These are phyloP conservation scores for Parelbella ahira DNA, from an alignment of 2,888 invertebrate species.

Conservation along the genomic window DNA sequence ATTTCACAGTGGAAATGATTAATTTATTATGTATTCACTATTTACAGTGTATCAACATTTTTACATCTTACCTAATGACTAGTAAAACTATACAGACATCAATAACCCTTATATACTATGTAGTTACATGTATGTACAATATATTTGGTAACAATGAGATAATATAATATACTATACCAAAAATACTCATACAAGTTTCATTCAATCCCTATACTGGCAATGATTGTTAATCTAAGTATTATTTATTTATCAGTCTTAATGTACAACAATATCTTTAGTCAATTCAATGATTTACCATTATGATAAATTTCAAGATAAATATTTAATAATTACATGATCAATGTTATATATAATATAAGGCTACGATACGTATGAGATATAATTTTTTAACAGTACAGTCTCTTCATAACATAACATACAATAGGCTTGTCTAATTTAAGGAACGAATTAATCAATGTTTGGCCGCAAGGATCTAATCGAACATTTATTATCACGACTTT, in stretches of 20 bases:
- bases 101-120: constrained; percentile 48
- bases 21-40: constrained; percentile 27
- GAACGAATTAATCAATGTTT: constrained; percentile 55
- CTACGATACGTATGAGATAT: constrained; percentile 51
- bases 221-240: constrained; percentile 48
- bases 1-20: constrained; percentile 2
- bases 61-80: constrained; percentile 72
- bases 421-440: constrained; percentile 41
- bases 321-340: constrained; percentile 13
- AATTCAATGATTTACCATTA: constrained; percentile 18
- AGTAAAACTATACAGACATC: constrained; percentile 68
- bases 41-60: constrained; percentile 48
- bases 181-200: constrained; percentile 61
- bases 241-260: constrained; percentile 72
- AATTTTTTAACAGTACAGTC: constrained; percentile 57
- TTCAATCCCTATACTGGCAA: constrained; percentile 67
- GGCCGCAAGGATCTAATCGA: constrained; percentile 53
- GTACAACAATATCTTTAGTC: constrained; percentile 45
- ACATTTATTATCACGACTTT: constrained; percentile 59
- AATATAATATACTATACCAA: constrained; percentile 66
- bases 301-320: constrained; percentile 18
- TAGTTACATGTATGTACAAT: constrained; percentile 64
- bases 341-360: constrained; percentile 43
- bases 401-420: constrained; percentile 47
- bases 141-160: constrained; percentile 80